Evolutionary conservation across 2,888 invertebrate species (phyloP), one percentile per base, ranked within the genome.

Genomic region (Subacronicta megacephala): DNA sequence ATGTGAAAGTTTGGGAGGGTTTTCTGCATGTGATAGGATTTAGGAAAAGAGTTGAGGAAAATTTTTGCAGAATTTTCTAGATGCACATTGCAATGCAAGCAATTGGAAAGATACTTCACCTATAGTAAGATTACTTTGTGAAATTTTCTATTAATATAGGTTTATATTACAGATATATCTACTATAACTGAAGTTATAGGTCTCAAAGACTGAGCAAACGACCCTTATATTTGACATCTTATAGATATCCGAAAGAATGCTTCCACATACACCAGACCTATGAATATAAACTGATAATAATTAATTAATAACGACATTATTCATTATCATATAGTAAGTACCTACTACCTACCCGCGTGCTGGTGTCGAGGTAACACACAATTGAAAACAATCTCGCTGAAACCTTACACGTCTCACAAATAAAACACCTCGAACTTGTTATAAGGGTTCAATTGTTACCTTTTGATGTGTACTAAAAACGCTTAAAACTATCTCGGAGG

Each of bases 401-500:
- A 70, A 66, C 44, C 29, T 20, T 18, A 63, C 52, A 52, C 75
- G 54, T 68, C 46, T 36, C 31, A 7, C 13, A 62, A 60, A 70
- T 55, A 70, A 65, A 68, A 54, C 45, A 67, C 67, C 72, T 65
- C 49, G 38, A 58, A 62, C 62, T 46, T 52, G 37, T 36, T 59
- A 74, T 73, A 61, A 72, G 76, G 72, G 71, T 57, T 55, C 76
- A 72, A 73, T 79, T 81, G 77, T 78, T 80, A 82, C 82, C 81
- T 81, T 77, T 78, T 77, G 77, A 80, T 75, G 80, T 75, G 73
- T 64, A 73, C 76, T 78, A 75, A 76, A 75, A 78, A 78, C 72
- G 68, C 57, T 77, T 71, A 77, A 77, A 79, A 79, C 78, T 75
- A 78, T 73, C 60, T 59, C 73, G 41, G 67, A 73, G 80, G 76